These are phyloP conservation scores for Ceratitis capitata DNA, from an alignment of 1,140 invertebrate species.

Conservation along the genomic window DNA sequence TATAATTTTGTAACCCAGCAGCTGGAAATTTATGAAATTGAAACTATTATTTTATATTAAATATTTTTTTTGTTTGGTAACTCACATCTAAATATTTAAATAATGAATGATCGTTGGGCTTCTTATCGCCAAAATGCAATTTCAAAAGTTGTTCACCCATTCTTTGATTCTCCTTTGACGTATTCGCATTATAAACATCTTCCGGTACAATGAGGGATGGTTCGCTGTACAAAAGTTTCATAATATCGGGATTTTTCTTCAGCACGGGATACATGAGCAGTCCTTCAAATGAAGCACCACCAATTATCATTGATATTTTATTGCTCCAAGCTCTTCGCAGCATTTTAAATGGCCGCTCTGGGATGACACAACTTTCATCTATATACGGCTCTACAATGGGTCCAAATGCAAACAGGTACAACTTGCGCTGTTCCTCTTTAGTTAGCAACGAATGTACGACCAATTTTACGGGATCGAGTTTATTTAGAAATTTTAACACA, in stretches of 20 bases:
- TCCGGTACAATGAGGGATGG: constrained; percentile 49
- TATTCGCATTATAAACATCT: constrained; percentile 42
- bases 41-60: too few species aligned
- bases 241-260: constrained; percentile 46
- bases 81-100: constrained; percentile 47
- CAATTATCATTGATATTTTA: constrained; percentile 55
- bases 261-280: constrained; percentile 47
- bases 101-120: constrained; percentile 47
- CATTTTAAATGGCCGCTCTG: constrained; percentile 47
- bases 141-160: constrained; percentile 47
- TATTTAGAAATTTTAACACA: constrained; percentile 61
- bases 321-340: constrained; percentile 49
- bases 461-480: constrained; percentile 46
- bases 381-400: constrained; percentile 54
- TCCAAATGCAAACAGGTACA: constrained; percentile 43
- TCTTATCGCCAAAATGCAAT: constrained; percentile 47
- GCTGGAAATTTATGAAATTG: too few species aligned
- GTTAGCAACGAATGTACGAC: constrained; percentile 47
- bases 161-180: constrained; percentile 45
- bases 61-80: background rate
- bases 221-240: constrained; percentile 44
- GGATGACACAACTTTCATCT: constrained; percentile 45
- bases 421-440: constrained; percentile 45
- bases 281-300: constrained; percentile 50
- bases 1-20: constrained; percentile 58